These are phyloP conservation scores for Egretta garzetta DNA, from an alignment of 2,113 vertebrate genomes.

Conservation along the genomic window DNA sequence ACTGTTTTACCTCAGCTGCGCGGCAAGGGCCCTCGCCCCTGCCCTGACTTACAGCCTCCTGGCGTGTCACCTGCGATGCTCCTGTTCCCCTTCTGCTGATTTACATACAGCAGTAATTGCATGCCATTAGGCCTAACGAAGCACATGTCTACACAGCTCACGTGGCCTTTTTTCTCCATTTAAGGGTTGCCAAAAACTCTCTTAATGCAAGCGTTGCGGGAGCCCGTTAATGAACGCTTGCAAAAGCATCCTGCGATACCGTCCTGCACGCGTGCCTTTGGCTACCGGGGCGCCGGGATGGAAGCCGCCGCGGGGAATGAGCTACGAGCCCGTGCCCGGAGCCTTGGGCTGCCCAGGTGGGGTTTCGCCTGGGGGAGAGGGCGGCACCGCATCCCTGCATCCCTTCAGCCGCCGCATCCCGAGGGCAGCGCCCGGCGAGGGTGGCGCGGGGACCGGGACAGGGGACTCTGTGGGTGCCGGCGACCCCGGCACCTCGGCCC, in stretches of 20 bases:
- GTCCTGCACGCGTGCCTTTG: accelerated
- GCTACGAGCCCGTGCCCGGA: not conserved
- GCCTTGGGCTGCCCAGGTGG: accelerated
- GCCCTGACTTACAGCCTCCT: not conserved
- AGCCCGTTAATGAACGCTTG: not conserved
- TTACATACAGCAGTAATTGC: accelerated
- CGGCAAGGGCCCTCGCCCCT: not conserved
- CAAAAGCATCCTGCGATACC: not conserved
- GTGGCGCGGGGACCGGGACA: not conserved
- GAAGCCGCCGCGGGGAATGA: accelerated
- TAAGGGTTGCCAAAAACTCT: not conserved
- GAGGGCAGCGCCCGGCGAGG: not conserved
- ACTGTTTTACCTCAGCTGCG: not conserved
- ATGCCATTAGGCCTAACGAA: accelerated
- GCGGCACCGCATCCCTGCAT: not conserved
- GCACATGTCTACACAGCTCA: accelerated
- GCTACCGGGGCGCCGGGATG: not conserved
- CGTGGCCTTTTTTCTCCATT: not conserved
- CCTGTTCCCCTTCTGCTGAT: not conserved
- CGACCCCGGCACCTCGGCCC: not conserved
- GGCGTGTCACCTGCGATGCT: accelerated
- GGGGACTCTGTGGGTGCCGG: accelerated
- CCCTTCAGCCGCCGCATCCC: not conserved
- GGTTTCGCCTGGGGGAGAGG: not conserved
- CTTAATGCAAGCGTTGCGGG: not conserved